Evolutionary conservation across 2,113 vertebrate species (phyloP).

Genomic region (Cinclus mexicanus): DNA sequence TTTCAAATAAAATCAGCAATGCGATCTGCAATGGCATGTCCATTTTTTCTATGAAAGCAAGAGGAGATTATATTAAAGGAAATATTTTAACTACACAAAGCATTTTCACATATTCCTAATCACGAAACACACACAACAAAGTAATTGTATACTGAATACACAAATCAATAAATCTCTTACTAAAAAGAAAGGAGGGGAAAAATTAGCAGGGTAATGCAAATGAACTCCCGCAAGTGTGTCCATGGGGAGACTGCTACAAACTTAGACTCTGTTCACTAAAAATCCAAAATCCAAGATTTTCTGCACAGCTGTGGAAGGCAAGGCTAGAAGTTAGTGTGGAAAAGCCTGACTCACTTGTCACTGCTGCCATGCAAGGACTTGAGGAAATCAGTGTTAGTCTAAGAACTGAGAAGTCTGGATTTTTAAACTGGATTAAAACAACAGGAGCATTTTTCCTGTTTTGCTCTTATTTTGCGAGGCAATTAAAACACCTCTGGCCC

Average conservation of each 20-base stretch:
- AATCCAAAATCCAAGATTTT: not conserved
- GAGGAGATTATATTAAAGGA: constrained; percentile 56
- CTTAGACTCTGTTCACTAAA: not conserved
- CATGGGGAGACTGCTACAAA: not conserved
- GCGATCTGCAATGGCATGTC: not conserved
- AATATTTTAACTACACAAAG: constrained; percentile 49
- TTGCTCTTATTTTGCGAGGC: not conserved
- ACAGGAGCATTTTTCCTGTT: not conserved
- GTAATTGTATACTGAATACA: constrained; percentile 48
- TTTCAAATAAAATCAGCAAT: constrained; percentile 48
- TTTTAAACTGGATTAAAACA: not conserved
- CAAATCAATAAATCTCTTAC: constrained; percentile 46
- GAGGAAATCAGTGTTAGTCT: not conserved
- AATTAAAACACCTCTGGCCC: not conserved
- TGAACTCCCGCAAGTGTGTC: not conserved
- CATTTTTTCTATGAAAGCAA: constrained; percentile 2
- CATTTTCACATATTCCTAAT: constrained; percentile 42
- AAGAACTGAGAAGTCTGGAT: not conserved
- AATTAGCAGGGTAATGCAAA: not conserved
- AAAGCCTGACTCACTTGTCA: not conserved
- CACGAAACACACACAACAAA: constrained; percentile 34
- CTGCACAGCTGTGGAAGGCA: not conserved
- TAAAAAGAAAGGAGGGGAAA: constrained; percentile 10
- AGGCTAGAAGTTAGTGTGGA: not conserved
- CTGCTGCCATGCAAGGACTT: not conserved